Evolutionary conservation across 2,888 invertebrate genomes (phyloP), one percentile per base, ranked within the genome.

Genomic region (Sinopyrophorus schimmeli): DNA sequence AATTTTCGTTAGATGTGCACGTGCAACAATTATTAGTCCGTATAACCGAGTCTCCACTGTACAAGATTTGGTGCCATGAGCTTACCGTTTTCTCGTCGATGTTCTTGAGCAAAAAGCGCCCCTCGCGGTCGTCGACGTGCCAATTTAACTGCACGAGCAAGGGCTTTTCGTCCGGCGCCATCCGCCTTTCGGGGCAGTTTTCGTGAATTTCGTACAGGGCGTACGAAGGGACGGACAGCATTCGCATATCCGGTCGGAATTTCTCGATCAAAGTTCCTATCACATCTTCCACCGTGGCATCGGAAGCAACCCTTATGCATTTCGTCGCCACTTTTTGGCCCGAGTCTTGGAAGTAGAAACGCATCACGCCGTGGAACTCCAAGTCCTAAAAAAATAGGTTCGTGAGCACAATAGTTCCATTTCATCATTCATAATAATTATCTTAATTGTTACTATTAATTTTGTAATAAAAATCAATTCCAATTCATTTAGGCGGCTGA

Each of bases 301-400:
- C 93, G 50, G 94, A 95, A 35, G 97, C 92, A 35, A 99, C 98
- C 44, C 98, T 85, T 64, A 99, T 95, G 75, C 99, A 99, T 78
- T 99, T 99, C 31, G 99, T 99, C 42, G 97, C 94, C 51, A 98
- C 95, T 78, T 97, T 97, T 76, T 96, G 94, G 35, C 95, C 96
- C 41, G 92, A 91, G 76, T 98, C 98, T 89, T 98, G 97, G 75
- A 96, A 99, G 77, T 97, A 99, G 78, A 98, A 99, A 64, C 99
- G 86, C 94, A 99, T 99, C 51, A 99, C 99, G 32, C 99, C 99
- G 76, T 97, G 95, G 76, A 99, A 98, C 75, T 98, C 95, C 76
- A 96, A 80, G 67, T 94, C 91, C 95, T 97, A 79, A 20, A 81
- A 79, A 65, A 65, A 58, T 57, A 56, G 12, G n/a, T n/a, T n/a